Conservation (phyloP, 2,113 vertebrate genomes). For the Bubo scandiacus region DNA sequence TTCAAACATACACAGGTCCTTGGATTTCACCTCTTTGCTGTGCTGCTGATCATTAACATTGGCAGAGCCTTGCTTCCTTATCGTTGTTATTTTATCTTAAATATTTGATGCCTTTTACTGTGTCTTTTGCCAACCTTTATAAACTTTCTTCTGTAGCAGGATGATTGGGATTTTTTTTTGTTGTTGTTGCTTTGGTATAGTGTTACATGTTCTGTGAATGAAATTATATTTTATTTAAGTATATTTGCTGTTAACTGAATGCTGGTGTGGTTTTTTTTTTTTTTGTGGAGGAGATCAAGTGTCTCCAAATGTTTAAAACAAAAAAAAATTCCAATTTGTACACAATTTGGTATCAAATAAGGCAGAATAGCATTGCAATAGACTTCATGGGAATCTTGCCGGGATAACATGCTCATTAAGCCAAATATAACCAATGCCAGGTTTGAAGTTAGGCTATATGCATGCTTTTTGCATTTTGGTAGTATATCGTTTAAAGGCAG, state of each 20-base stretch:
- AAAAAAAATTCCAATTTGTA: background rate
- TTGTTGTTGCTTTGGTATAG: background rate
- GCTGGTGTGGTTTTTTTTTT: background rate
- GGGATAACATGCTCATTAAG: background rate
- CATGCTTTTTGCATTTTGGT: background rate
- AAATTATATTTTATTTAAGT: background rate
- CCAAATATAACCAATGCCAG: background rate
- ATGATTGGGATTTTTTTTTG: background rate
- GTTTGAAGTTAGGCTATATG: background rate
- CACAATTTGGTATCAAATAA: background rate
- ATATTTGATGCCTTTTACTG: background rate
- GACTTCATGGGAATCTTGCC: background rate
- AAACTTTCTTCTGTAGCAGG: background rate
- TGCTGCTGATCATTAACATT: background rate
- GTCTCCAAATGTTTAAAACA: background rate
- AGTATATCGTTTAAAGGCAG: background rate
- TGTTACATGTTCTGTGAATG: background rate
- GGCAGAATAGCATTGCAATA: background rate
- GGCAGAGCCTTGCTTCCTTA: background rate
- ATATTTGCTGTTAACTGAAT: background rate
- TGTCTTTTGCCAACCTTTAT: background rate
- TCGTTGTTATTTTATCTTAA: background rate
- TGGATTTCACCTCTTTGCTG: background rate
- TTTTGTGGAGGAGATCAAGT: background rate
- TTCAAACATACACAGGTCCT: background rate